Evolutionary conservation across 2,888 invertebrate species (phyloP).

Genomic region (Tiliacea citrago): DNA sequence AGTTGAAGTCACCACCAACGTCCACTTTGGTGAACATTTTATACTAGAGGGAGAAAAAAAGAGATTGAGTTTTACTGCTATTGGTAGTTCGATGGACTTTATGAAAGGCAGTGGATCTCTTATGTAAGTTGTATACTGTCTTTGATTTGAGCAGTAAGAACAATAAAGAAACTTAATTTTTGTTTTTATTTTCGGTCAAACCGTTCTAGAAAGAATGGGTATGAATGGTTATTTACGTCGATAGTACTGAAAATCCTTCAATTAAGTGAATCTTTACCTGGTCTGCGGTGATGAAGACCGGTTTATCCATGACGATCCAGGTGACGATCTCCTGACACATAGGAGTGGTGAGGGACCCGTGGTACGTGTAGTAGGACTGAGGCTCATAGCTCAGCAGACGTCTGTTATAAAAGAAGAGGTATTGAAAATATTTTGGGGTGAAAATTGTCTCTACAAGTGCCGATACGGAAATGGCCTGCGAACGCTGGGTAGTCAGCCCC

Average conservation of each 20-base stretch:
- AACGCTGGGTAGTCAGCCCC: not conserved
- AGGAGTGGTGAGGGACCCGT: conserved; percentile 95
- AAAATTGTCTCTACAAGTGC: not conserved
- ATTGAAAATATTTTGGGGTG: not conserved
- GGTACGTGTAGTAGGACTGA: conserved; percentile 92
- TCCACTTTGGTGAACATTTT: conserved; percentile 79
- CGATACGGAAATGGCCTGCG: not conserved
- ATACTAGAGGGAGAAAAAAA: conserved; percentile 74
- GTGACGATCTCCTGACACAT: conserved; percentile 93
- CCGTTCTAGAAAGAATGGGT: not conserved
- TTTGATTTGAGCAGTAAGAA: not conserved
- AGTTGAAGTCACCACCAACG: conserved; percentile 84
- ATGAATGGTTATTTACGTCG: not conserved
- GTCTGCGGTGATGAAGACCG: conserved; percentile 79
- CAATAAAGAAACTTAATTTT: not conserved
- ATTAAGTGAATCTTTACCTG: conserved; percentile 78
- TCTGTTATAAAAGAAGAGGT: conserved; percentile 65
- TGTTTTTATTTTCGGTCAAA: not conserved
- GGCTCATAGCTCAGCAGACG: conserved; percentile 91
- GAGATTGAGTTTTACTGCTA: not conserved
- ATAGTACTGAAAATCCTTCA: not conserved
- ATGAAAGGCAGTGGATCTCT: not conserved
- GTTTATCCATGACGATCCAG: conserved; percentile 92
- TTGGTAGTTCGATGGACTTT: not conserved
- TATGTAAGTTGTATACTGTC: no score